Percentiles rank a stretch among this genome's conserved stretches.
phyloP scores from a whole-genome alignment of 2,888 invertebrate genomes.

The Cosmopolites sordidus region DNA sequence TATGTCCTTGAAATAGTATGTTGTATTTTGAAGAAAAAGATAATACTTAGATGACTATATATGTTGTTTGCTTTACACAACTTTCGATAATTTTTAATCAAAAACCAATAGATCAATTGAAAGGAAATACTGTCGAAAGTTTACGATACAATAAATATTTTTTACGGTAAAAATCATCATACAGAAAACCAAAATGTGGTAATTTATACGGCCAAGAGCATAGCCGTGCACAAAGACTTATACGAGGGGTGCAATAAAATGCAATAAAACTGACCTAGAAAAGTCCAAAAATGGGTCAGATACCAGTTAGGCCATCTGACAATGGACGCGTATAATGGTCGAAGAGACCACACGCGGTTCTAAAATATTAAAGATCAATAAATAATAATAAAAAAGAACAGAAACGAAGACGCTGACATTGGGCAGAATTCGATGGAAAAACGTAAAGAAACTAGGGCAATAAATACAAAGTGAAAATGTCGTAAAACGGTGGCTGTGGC shows the following conservation, averaged over 20 bases:
- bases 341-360: conserved; percentile 21
- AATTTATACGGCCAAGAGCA: conserved; percentile 7
- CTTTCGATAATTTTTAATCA: too few relatives aligned
- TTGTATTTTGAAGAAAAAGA: too few relatives aligned
- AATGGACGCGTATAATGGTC: conserved; percentile 9
- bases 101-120: too few relatives aligned
- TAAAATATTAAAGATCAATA: conserved; percentile 10
- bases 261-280: conserved; percentile 18
- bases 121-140: background rate
- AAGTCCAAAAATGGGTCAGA: conserved; percentile 17
- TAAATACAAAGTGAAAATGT: conserved; percentile 13
- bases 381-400: conserved; percentile 20
- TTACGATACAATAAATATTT: conserved; percentile 5
- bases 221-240: conserved; percentile 5
- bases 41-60: too few relatives aligned
- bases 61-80: too few relatives aligned
- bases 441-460: background rate
- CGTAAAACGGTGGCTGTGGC: conserved; percentile 20
- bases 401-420: background rate
- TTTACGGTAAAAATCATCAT: conserved; percentile 6
- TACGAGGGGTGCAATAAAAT: conserved; percentile 13
- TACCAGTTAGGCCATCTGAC: conserved; percentile 4
- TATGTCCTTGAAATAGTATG: too few relatives aligned
- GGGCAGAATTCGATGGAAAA: background rate
- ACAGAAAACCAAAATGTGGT: conserved; percentile 18